A percentile compares a stretch with the other conserved stretches of the same genome.
Conservation (phyloP, 2,113 vertebrate genomes). For the Dromaius novaehollandiae region DNA sequence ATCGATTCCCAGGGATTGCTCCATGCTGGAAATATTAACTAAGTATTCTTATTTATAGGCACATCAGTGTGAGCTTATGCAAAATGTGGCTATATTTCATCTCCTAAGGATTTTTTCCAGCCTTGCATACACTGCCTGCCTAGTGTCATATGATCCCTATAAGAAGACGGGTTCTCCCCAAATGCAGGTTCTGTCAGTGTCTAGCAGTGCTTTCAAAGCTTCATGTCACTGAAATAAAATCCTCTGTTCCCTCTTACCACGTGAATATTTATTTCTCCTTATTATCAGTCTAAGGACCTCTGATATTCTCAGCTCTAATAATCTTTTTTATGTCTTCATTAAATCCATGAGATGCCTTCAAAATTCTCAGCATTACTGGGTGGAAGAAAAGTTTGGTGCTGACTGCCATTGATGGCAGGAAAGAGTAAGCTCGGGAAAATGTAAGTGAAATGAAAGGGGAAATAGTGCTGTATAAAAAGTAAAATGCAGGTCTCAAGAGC, state of each 20-base stretch:
- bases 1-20: background rate
- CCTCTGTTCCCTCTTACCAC: background rate
- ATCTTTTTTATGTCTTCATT: background rate
- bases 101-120: background rate
- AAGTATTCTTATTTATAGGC: background rate
- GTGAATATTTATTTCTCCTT: background rate
- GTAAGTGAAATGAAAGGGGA: background rate
- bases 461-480: background rate
- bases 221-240: background rate
- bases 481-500: background rate
- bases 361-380: background rate
- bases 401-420: background rate
- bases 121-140: background rate
- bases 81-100: background rate
- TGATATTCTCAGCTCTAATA: background rate
- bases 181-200: background rate
- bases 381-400: background rate
- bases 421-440: background rate
- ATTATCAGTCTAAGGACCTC: background rate
- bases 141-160: background rate
- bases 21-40: background rate
- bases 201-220: background rate
- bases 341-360: background rate
- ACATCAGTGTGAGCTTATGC: background rate
- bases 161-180: background rate